Percentiles rank a stretch among this genome's conserved stretches.
Evolutionary conservation across 2,888 invertebrate genomes (phyloP).

Genomic region (Aleiodes leptofemur): DNA sequence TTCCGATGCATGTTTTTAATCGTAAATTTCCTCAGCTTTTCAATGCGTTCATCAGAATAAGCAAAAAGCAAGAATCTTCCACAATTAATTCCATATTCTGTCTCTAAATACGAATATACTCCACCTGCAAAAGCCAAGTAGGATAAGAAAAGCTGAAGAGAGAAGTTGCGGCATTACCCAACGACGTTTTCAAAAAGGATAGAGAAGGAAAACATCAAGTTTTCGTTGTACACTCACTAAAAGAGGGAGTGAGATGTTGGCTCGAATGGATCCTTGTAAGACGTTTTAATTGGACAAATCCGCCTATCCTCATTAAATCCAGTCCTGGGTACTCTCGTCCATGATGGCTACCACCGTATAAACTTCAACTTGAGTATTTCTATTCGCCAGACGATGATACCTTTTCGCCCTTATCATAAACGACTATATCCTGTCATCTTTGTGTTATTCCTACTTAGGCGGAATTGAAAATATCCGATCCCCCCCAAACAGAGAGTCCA

Average conservation of each 20-base stretch:
- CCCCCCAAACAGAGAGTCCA: constrained; percentile 32
- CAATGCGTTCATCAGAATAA: too few species aligned
- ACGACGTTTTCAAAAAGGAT: constrained; percentile 45
- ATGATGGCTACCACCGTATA: constrained; percentile 45
- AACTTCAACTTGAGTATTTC: constrained; percentile 54
- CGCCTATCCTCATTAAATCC: constrained; percentile 76
- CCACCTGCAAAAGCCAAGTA: neutral
- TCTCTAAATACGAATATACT: neutral
- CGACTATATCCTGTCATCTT: constrained; percentile 69
- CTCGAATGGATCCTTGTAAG: constrained; percentile 74
- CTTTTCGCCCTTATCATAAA: constrained; percentile 57
- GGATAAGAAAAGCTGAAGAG: constrained; percentile 26
- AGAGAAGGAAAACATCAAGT: constrained; percentile 50
- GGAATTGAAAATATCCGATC: constrained; percentile 67
- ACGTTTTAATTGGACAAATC: constrained; percentile 76
- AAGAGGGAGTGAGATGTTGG: constrained; percentile 31
- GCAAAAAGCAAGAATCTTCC: neutral
- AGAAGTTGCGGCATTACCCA: constrained; percentile 25
- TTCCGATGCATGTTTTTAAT: too few species aligned
- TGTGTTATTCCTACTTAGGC: constrained; percentile 67
- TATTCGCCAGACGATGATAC: constrained; percentile 44
- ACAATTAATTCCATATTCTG: neutral
- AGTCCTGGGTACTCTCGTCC: constrained; percentile 52
- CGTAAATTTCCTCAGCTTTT: too few species aligned
- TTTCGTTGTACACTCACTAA: constrained; percentile 36